Conservation (phyloP, 2,797 vertebrate genomes). For the Corythornis leucogaster region DNA sequence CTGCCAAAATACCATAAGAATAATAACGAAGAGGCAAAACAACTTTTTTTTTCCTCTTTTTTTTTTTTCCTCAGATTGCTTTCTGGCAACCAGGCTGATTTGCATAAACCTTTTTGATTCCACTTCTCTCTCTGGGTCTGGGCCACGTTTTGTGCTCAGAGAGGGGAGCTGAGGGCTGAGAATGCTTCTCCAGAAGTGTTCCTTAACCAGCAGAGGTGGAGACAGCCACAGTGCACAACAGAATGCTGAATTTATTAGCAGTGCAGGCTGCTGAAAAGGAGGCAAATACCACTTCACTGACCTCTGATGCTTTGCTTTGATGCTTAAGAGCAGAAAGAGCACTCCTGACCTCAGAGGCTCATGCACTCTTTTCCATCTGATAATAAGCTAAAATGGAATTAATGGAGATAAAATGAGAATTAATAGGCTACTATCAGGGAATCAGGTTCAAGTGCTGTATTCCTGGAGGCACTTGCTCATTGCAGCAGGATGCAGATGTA, state of each 20-base stretch:
- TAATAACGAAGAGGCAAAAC: conserved; percentile 8
- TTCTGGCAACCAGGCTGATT: background rate
- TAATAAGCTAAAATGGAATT: background rate
- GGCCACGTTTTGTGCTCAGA: background rate
- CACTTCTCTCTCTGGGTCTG: fast-evolving
- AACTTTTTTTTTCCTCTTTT: background rate
- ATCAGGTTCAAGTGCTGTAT: background rate
- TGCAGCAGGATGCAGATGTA: fast-evolving
- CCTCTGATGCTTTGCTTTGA: background rate
- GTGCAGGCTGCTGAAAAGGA: background rate
- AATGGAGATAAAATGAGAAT: background rate
- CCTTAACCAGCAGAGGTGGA: background rate
- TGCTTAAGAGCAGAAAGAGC: background rate
- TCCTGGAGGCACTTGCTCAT: background rate
- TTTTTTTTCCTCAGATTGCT: background rate
- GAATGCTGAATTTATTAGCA: background rate
- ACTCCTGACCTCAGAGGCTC: background rate
- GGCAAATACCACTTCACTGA: background rate
- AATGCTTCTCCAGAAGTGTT: background rate
- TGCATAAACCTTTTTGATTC: background rate
- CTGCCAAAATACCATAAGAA: conserved; percentile 5
- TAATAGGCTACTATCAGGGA: background rate
- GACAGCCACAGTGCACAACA: background rate
- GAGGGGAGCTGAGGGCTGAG: background rate
- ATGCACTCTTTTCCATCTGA: background rate